These are phyloP conservation scores for Lutjanus argentimaculatus DNA, from an alignment of 2,797 vertebrate genomes.

Conservation along the genomic window DNA sequence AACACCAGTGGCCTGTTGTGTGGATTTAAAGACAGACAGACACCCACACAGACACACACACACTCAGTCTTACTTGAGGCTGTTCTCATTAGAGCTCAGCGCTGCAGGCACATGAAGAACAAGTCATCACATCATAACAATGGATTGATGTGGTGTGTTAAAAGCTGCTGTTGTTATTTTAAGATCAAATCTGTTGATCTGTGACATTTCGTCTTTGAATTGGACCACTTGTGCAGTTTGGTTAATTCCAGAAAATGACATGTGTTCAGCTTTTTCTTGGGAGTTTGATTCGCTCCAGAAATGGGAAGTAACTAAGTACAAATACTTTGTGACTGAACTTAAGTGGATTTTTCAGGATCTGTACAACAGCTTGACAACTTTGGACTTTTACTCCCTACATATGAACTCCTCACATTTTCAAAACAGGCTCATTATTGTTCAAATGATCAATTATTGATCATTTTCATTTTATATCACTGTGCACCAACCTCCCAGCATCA, in stretches of 20 bases:
- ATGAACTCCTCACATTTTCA: no score
- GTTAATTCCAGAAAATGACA: neutral
- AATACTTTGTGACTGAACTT: no score
- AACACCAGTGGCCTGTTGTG: constrained; percentile 1
- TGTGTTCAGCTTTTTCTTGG: neutral
- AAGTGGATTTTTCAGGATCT: no score
- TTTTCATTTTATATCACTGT: no score
- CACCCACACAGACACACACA: neutral
- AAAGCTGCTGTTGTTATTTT: neutral
- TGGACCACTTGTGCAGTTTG: neutral
- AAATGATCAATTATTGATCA: no score
- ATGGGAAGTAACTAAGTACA: no score
- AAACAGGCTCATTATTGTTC: no score
- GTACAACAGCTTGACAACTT: no score
- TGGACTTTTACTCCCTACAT: no score
- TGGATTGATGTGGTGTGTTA: neutral
- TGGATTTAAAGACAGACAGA: neutral
- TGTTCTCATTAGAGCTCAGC: neutral
- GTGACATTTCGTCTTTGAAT: neutral
- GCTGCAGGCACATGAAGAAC: neutral
- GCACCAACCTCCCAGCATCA: no score
- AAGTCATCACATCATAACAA: no score
- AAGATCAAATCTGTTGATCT: neutral
- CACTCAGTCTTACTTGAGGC: neutral
- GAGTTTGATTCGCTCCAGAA: neutral